Percentiles rank a stretch among this genome's conserved stretches.
Conservation (phyloP, 2,888 invertebrate genomes). For the Ichneumon xanthorius region DNA sequence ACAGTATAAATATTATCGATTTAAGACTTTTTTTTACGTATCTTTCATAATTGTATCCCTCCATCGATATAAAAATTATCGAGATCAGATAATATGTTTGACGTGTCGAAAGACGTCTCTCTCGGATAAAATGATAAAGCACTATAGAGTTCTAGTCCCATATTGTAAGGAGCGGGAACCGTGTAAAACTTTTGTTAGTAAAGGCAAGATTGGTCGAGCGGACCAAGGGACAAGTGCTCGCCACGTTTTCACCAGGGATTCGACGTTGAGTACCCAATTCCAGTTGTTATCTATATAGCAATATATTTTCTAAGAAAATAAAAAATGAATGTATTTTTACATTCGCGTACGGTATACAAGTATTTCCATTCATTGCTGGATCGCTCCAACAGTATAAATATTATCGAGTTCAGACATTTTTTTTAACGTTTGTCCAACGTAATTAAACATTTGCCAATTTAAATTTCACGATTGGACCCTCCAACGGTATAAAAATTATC, state of each 20-base stretch:
- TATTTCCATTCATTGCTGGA: too few species aligned
- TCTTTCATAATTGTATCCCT: too few species aligned
- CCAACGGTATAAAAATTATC: too few species aligned
- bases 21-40: too few species aligned
- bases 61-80: too few species aligned
- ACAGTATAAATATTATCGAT: too few species aligned
- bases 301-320: not conserved
- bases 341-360: too few species aligned
- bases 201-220: not conserved
- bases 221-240: slow-evolving; percentile 8
- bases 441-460: too few species aligned
- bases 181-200: not conserved
- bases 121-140: not conserved
- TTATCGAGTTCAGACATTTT: too few species aligned
- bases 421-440: too few species aligned
- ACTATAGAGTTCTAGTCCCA: not conserved
- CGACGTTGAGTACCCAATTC: slow-evolving; percentile 15
- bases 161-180: not conserved
- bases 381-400: too few species aligned
- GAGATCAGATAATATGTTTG: not conserved
- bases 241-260: not conserved
- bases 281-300: not conserved
- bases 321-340: not conserved
- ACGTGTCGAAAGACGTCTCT: not conserved
- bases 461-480: too few species aligned